These are phyloP conservation scores for Chromobotia macracanthus DNA, from an alignment of 2,797 vertebrate genomes.

Conservation along the genomic window DNA sequence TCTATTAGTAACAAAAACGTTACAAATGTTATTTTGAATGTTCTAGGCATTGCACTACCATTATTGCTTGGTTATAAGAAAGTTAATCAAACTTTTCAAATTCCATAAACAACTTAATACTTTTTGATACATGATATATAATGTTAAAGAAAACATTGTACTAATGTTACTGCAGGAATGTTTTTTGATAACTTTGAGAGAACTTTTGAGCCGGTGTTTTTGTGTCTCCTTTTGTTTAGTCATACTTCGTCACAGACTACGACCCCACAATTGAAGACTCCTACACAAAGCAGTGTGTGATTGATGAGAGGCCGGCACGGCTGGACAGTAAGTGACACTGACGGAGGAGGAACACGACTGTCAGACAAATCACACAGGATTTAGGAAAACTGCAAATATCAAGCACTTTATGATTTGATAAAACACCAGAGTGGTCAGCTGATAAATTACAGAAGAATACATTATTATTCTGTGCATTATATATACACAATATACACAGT, in stretches of 20 bases:
- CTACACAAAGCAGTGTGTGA: slow-evolving; percentile 98
- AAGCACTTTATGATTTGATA: background rate
- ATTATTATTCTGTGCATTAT: background rate
- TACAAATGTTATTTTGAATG: too few relatives aligned
- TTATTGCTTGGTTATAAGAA: too few relatives aligned
- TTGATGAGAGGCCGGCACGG: slow-evolving; percentile 92
- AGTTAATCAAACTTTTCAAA: too few relatives aligned
- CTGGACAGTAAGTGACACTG: slow-evolving; percentile 89
- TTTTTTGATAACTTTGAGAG: too few relatives aligned
- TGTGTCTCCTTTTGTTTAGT: slow-evolving; percentile 75
- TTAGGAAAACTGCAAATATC: background rate
- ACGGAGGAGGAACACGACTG: slow-evolving; percentile 2
- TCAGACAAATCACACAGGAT: slow-evolving; percentile 1
- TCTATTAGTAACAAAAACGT: too few relatives aligned
- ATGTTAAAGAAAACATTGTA: too few relatives aligned
- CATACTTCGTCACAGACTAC: slow-evolving; percentile 99
- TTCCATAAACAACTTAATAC: too few relatives aligned
- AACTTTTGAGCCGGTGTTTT: background rate
- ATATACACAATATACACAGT: background rate
- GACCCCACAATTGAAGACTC: slow-evolving; percentile 99
- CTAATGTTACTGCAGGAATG: too few relatives aligned
- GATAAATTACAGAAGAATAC: background rate
- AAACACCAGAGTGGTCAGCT: background rate
- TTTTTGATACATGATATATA: too few relatives aligned
- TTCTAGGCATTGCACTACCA: too few relatives aligned